phyloP scores from a whole-genome alignment of 1,140 invertebrate species.

The Diabrotica virgifera region DNA sequence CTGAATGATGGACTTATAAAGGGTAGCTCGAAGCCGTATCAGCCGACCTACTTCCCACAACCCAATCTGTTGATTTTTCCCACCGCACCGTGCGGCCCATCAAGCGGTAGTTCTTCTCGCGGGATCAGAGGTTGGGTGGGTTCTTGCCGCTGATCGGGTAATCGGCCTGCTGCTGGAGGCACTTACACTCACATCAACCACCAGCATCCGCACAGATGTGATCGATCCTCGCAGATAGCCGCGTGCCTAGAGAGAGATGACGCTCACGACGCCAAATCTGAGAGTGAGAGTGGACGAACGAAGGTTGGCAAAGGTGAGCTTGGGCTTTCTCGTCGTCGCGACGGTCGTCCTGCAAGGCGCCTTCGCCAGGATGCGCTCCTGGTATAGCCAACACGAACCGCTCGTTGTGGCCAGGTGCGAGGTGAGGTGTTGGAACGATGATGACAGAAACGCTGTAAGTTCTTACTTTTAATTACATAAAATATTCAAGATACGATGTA shows the following conservation, averaged over 20 bases:
- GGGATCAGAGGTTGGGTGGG: no score
- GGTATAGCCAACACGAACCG: constrained; percentile 29
- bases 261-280: not conserved
- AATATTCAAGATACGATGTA: no score
- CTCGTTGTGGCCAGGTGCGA: constrained; percentile 31
- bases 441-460: constrained; percentile 5
- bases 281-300: not conserved
- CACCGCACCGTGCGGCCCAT: constrained; percentile 3
- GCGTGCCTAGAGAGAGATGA: constrained; percentile 19
- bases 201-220: constrained; percentile 11
- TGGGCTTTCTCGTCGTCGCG: constrained; percentile 9
- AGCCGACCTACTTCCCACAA: not conserved
- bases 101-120: no score
- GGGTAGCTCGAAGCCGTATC: no score
- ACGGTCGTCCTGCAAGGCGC: constrained; percentile 17
- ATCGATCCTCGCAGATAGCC: constrained; percentile 8
- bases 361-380: constrained; percentile 17
- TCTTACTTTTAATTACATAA: not conserved
- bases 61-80: constrained; percentile 15
- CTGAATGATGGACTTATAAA: no score
- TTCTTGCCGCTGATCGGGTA: not conserved
- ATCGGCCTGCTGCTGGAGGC: not conserved
- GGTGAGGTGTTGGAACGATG: constrained; percentile 22
- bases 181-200: not conserved
- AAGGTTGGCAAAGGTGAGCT: constrained; percentile 1